phyloP scores from a whole-genome alignment of 2,113 vertebrate species.

The Danio rerio region DNA sequence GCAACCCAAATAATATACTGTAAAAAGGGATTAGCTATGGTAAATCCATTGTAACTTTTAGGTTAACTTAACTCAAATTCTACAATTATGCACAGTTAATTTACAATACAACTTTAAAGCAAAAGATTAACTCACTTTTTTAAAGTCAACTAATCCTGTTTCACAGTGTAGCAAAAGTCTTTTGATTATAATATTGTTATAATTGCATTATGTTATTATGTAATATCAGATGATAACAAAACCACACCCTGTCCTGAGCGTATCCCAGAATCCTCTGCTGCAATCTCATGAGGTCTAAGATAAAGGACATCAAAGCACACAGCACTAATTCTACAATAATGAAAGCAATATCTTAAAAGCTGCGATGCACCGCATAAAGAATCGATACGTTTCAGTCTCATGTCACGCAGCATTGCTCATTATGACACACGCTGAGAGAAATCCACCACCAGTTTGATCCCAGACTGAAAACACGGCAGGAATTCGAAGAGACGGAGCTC shows the following conservation, averaged over 20 bases:
- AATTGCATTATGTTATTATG: neutral
- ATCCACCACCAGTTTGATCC: conserved; percentile 20
- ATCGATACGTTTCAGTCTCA: conserved; percentile 70
- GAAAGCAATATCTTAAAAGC: conserved; percentile 78
- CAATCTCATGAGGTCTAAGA: conserved; percentile 47
- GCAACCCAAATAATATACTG: too few relatives aligned
- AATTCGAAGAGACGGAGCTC: conserved; percentile 3
- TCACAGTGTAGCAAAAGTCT: too few relatives aligned
- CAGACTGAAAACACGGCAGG: conserved; percentile 8
- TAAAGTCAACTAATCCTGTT: too few relatives aligned
- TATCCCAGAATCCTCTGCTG: conserved; percentile 16
- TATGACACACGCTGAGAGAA: conserved; percentile 51
- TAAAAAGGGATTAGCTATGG: too few relatives aligned
- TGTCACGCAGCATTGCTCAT: conserved; percentile 61
- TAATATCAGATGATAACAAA: neutral
- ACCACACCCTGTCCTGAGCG: neutral
- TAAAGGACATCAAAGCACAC: conserved; percentile 56
- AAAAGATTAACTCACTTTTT: too few relatives aligned
- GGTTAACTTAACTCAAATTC: too few relatives aligned
- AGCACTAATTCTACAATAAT: conserved; percentile 70
- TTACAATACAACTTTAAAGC: too few relatives aligned
- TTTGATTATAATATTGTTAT: too few relatives aligned
- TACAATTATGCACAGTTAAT: too few relatives aligned
- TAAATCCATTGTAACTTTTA: too few relatives aligned
- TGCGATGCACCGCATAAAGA: conserved; percentile 68